Conservation (phyloP, 2,113 vertebrate genomes). For the Psilopsiagon aymara region DNA sequence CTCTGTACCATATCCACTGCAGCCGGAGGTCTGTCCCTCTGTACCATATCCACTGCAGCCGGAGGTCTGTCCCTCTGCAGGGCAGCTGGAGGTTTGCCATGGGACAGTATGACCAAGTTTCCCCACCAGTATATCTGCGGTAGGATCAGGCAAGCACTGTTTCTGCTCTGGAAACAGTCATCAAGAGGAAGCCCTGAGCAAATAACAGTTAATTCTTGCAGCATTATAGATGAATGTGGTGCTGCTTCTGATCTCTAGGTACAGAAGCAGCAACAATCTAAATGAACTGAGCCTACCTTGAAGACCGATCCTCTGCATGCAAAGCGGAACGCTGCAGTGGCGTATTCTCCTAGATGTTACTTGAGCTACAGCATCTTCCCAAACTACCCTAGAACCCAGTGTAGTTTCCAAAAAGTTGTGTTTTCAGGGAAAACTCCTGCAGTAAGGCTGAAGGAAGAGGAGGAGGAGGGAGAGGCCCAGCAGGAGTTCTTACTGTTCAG, state of each 20-base stretch:
- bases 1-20: neutral
- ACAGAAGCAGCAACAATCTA: neutral
- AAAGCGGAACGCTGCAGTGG: neutral
- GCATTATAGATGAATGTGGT: neutral
- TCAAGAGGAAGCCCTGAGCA: neutral
- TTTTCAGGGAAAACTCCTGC: neutral
- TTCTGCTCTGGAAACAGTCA: neutral
- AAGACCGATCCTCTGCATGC: neutral
- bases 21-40: neutral
- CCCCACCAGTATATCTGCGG: neutral
- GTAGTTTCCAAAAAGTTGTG: neutral
- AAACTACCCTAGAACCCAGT: accelerated
- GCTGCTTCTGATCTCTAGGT: neutral
- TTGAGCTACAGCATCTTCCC: neutral
- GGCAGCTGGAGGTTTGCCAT: neutral
- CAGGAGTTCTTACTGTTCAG: neutral
- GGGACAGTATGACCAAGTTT: neutral
- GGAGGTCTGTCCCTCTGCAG: too few species aligned
- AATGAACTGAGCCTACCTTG: neutral
- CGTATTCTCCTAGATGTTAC: accelerated
- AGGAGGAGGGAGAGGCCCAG: neutral
- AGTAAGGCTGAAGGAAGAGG: neutral
- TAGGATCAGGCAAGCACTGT: neutral
- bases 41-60: neutral
- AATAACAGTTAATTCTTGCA: neutral